Evolutionary conservation across 2,797 vertebrate genomes (phyloP).

Genomic region (Sciurus vulgaris): DNA sequence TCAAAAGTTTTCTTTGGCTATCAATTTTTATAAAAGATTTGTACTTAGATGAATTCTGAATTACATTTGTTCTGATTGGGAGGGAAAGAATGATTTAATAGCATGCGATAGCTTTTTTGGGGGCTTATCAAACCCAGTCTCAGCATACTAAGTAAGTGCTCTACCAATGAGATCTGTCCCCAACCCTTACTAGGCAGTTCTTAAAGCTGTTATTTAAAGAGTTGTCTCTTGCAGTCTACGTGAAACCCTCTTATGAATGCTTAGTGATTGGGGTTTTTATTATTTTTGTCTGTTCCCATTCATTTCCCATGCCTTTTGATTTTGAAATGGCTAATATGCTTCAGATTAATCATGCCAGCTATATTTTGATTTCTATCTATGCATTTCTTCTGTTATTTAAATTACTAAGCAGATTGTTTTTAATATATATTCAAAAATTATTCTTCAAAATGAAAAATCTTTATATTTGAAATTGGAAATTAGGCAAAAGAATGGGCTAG

Average conservation of each 20-base stretch:
- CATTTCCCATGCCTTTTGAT: conserved; percentile 46
- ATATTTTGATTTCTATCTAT: conserved; percentile 30
- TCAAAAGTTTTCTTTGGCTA: conserved; percentile 41
- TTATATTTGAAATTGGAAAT: neutral
- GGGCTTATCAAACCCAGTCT: too few species aligned
- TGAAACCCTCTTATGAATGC: conserved; percentile 83
- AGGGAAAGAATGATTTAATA: conserved; percentile 35
- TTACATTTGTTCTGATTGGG: neutral
- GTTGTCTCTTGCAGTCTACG: neutral
- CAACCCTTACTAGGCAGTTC: neutral
- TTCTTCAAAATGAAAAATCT: conserved; percentile 1
- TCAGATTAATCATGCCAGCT: conserved; percentile 65
- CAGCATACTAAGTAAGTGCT: neutral
- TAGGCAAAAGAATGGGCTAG: neutral
- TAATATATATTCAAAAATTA: conserved; percentile 57
- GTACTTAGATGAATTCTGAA: conserved; percentile 27
- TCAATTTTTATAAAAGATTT: conserved; percentile 21
- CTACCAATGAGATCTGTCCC: neutral
- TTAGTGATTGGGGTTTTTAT: conserved; percentile 59
- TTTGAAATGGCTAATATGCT: conserved; percentile 60
- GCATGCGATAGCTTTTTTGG: rapidly evolving
- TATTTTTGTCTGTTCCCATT: neutral
- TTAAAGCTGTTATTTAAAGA: conserved; percentile 18
- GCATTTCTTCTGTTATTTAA: conserved; percentile 57
- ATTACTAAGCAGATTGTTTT: conserved; percentile 14